Percentiles rank a stretch among this genome's conserved stretches.
Evolutionary conservation across 2,888 invertebrate genomes (phyloP).

Genomic region (Latheticus oryzae): DNA sequence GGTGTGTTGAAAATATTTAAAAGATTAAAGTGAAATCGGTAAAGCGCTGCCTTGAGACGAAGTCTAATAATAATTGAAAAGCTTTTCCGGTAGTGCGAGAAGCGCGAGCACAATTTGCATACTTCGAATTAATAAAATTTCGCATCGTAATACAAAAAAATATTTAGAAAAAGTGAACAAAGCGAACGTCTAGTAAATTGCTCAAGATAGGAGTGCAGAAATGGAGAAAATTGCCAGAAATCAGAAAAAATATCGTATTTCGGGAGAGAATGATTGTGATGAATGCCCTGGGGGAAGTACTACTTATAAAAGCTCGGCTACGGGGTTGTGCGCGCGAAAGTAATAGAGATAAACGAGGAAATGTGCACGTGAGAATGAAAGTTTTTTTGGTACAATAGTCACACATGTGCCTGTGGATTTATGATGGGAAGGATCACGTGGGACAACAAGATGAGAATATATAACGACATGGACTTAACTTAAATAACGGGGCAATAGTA

Average conservation of each 20-base stretch:
- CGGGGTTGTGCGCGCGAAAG: slow-evolving; percentile 42
- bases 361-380: slow-evolving; percentile 50
- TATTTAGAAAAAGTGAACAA: slow-evolving; percentile 21
- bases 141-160: slow-evolving; percentile 5
- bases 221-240: slow-evolving; percentile 48
- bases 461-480: no score
- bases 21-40: slow-evolving; percentile 6
- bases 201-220: slow-evolving; percentile 41
- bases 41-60: background rate
- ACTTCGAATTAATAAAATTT: slow-evolving; percentile 31
- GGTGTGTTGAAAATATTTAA: slow-evolving; percentile 11
- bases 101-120: slow-evolving; percentile 17
- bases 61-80: slow-evolving; percentile 17
- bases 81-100: slow-evolving; percentile 1
- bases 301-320: slow-evolving; percentile 49
- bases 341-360: slow-evolving; percentile 54
- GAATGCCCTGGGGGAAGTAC: slow-evolving; percentile 49
- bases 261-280: slow-evolving; percentile 54
- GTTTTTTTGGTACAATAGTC: slow-evolving; percentile 31
- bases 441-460: slow-evolving; percentile 23
- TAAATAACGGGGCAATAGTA: no score
- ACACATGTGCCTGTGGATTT: slow-evolving; percentile 37
- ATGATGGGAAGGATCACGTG: slow-evolving; percentile 28
- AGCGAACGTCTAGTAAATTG: slow-evolving; percentile 35
- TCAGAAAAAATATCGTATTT: slow-evolving; percentile 53